These are phyloP conservation scores for Holocentrus rufus DNA, from an alignment of 2,797 vertebrate species.

Conservation along the genomic window DNA sequence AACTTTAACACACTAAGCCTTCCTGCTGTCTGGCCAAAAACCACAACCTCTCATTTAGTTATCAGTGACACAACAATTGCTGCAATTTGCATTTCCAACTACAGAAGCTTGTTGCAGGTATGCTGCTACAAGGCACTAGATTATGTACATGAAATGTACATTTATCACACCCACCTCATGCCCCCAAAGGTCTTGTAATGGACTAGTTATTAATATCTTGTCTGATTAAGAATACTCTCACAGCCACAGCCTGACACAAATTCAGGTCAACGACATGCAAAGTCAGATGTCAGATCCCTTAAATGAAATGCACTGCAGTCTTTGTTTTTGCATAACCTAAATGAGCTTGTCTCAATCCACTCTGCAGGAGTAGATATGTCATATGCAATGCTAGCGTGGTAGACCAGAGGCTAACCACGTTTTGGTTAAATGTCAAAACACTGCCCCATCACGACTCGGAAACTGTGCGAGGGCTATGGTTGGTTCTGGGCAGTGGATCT, in stretches of 20 bases:
- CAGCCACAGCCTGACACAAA: not conserved
- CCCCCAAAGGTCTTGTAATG: too few species aligned
- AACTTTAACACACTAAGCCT: not conserved
- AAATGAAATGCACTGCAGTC: not conserved
- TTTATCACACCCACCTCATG: too few species aligned
- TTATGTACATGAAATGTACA: not conserved
- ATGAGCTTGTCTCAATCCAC: not conserved
- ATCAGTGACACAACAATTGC: not conserved
- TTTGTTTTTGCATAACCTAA: not conserved
- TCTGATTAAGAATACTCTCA: not conserved
- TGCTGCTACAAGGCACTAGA: not conserved
- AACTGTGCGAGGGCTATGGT: not conserved
- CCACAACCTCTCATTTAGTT: not conserved
- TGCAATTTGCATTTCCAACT: slow-evolving; percentile 9
- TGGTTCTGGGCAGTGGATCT: slow-evolving; percentile 4
- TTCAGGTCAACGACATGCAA: not conserved
- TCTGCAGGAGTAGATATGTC: not conserved
- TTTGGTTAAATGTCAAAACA: not conserved
- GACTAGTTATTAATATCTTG: not conserved
- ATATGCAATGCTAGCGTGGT: slow-evolving; percentile 10
- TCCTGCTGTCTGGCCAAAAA: not conserved
- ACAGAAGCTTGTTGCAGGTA: not conserved
- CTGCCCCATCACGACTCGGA: not conserved
- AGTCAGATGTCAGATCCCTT: not conserved
- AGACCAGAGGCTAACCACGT: not conserved